Conservation (phyloP, 2,113 vertebrate genomes). For the Charadrius vociferus region DNA sequence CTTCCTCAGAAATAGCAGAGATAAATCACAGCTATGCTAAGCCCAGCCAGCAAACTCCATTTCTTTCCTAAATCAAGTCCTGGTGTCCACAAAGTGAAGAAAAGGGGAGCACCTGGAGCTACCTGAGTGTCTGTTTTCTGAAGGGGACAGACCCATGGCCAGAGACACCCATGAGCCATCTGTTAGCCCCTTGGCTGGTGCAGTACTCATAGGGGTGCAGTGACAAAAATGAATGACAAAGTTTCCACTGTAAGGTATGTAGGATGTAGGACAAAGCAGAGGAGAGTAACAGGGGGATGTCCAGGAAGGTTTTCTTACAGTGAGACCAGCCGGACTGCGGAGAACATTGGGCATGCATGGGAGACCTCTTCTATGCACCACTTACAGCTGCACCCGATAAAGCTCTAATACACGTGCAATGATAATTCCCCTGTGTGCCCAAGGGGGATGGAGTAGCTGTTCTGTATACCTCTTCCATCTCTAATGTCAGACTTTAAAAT, state of each 20-base stretch:
- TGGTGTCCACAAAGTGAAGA: neutral
- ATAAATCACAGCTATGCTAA: neutral
- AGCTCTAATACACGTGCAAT: neutral
- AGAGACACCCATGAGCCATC: rapidly evolving
- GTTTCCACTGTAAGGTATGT: neutral
- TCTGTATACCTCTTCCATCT: neutral
- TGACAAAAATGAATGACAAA: neutral
- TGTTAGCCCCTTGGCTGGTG: neutral
- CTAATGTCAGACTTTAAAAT: neutral
- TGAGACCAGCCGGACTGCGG: neutral
- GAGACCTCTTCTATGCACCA: neutral
- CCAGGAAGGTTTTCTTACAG: too few relatives aligned
- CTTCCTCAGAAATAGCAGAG: neutral
- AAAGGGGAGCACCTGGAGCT: neutral
- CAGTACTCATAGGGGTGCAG: neutral
- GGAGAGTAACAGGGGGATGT: neutral
- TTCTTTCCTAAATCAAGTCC: neutral
- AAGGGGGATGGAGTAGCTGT: neutral
- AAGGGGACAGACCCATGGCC: neutral
- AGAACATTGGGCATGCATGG: neutral
- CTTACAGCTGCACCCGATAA: neutral
- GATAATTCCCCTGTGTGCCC: neutral
- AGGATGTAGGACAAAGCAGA: neutral
- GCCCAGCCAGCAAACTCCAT: neutral
- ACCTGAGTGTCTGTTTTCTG: neutral